phyloP scores from a whole-genome alignment of 2,797 vertebrate species.

The Gymnopithys bicolor region DNA sequence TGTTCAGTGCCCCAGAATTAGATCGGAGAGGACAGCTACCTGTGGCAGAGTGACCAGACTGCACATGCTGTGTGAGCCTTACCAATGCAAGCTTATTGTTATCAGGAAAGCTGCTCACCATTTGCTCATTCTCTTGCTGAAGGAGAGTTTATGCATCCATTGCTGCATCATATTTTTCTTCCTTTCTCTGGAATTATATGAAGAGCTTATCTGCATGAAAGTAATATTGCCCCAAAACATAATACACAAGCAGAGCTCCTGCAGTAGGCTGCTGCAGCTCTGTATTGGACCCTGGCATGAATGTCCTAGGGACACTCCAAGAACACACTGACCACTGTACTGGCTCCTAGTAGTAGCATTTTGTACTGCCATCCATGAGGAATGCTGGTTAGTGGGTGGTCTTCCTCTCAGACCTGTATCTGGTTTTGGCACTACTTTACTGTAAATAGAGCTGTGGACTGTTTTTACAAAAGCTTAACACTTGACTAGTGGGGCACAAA shows the following conservation, averaged over 20 bases:
- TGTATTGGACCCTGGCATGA: neutral
- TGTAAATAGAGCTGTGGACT: neutral
- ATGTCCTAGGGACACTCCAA: neutral
- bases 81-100: neutral
- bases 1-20: neutral
- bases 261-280: neutral
- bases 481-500: neutral
- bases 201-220: neutral
- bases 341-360: neutral
- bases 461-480: neutral
- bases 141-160: neutral
- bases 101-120: neutral
- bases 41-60: neutral
- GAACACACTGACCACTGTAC: fast-evolving
- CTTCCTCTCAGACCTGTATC: neutral
- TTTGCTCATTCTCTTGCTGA: neutral
- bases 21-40: neutral
- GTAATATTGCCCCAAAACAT: neutral
- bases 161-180: neutral
- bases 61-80: neutral
- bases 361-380: neutral
- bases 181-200: neutral
- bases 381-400: neutral
- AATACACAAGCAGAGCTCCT: neutral
- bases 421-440: neutral